Evolutionary conservation across 1,140 invertebrate species (phyloP), one percentile per base, ranked within the genome.

Genomic region (Drosophila repleta): DNA sequence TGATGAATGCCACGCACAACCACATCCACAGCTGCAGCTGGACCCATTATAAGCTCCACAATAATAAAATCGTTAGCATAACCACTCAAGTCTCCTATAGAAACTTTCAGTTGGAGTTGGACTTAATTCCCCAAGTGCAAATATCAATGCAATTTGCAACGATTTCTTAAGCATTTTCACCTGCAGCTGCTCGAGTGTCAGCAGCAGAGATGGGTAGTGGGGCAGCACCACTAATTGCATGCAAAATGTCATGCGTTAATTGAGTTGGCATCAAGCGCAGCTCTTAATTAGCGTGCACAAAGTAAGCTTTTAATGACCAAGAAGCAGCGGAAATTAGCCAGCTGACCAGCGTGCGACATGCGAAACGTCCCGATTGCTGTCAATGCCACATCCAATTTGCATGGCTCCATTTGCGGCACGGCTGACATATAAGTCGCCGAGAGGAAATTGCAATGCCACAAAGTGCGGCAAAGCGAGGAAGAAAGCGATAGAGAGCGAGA

Each of bases 371-470:
- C 26, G 15, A 17, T 37, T 4, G 20, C 57, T 52, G 69, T 67
- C 79, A 80, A 80, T 78, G 65, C 80, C 79, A 81, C 79, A 81
- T 85, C 74, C 81, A 77, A 84, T 81, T 85, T 76, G 60, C 68
- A 57, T 60, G 53, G 60, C 29, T 29, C 29, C 29, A 29, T 29
- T 29, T 29, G 29, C 29, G 63, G 10, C 45, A 13, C 13, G 11
- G 20, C 48, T 29, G 37, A 78, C 52, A 24, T 61, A 70, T 39
- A 65, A 64, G 67, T 51, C 58, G 68, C 29, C 29, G 39, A 39
- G 32, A 20, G 63, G 49, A 51, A 76, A 56, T 58, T 60, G 60
- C 52, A 69, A 37, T 41, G 41, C 39, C 17, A 41, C 37, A 45
- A 51, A 46, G 18, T 49, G 21, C 10, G 6, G n/a, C 15, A 17